Conservation (phyloP, 1,140 invertebrate species). For the Zaprionus tsacasi region DNA sequence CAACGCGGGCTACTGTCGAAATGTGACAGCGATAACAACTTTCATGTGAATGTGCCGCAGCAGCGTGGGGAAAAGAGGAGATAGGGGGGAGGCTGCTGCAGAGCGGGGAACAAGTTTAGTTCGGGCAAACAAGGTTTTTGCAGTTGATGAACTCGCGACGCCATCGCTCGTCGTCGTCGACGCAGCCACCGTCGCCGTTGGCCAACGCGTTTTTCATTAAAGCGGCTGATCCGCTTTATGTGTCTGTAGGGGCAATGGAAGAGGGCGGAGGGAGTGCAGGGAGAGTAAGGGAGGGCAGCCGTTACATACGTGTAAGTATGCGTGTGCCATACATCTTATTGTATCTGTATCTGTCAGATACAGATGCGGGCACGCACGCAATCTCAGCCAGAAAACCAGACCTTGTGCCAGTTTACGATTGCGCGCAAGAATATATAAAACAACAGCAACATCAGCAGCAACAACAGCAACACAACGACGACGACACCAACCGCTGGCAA, state of each 20-base stretch:
- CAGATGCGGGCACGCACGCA: conserved; percentile 44
- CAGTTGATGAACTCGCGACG: conserved; percentile 70
- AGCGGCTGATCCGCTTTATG: conserved; percentile 73
- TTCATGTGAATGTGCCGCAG: conserved; percentile 51
- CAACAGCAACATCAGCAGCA: conserved; percentile 38
- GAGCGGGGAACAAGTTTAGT: conserved; percentile 62
- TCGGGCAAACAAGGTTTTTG: conserved; percentile 70
- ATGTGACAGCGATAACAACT: conserved; percentile 71
- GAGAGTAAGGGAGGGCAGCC: neutral
- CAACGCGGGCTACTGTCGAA: conserved; percentile 50
- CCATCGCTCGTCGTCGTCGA: neutral
- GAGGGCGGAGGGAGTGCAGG: neutral
- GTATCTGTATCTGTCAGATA: conserved; percentile 52
- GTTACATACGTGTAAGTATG: conserved; percentile 29
- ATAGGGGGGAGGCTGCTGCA: neutral
- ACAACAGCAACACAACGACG: conserved; percentile 2
- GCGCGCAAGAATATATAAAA: conserved; percentile 65
- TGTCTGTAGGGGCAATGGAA: neutral
- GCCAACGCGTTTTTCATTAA: conserved; percentile 77
- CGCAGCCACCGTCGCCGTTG: conserved; percentile 1
- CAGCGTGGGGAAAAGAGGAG: neutral
- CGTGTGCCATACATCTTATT: conserved; percentile 53
- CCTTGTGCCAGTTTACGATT: conserved; percentile 77
- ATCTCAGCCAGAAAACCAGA: conserved; percentile 64
- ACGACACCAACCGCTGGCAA: conserved; percentile 48